A percentile compares a stretch with the other conserved stretches of the same genome.
Evolutionary conservation across 2,888 invertebrate genomes (phyloP).

Genomic region (Alcis repandata): DNA sequence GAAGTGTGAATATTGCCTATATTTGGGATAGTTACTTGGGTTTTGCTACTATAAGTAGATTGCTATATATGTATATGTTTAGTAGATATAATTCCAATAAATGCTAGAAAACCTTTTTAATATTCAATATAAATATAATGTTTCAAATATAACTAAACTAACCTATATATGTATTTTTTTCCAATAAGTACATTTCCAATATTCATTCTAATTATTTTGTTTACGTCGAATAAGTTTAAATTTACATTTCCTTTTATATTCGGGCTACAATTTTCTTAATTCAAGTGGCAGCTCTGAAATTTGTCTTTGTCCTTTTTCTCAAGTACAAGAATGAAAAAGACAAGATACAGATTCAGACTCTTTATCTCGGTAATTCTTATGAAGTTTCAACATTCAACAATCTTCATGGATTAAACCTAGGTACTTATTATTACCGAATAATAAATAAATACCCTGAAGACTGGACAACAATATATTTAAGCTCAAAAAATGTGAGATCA

Average conservation of each 20-base stretch:
- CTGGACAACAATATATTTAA: background rate
- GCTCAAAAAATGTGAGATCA: slow-evolving; percentile 17
- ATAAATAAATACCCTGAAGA: slow-evolving; percentile 12
- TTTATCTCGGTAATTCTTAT: background rate
- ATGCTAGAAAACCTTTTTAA: background rate
- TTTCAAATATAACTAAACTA: background rate
- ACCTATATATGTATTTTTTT: background rate
- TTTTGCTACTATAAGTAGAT: too few relatives aligned
- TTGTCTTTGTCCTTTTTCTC: too few relatives aligned
- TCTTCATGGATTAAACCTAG: background rate
- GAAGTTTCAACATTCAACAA: background rate
- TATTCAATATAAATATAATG: background rate
- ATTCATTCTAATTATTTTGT: background rate
- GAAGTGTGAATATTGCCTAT: background rate
- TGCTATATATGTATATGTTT: too few relatives aligned
- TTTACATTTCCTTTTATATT: too few relatives aligned
- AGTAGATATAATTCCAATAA: too few relatives aligned
- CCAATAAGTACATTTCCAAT: background rate
- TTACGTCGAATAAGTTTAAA: too few relatives aligned
- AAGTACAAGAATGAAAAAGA: too few relatives aligned
- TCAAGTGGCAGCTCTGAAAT: too few relatives aligned
- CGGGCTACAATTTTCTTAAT: too few relatives aligned
- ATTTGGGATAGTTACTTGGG: too few relatives aligned
- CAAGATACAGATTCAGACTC: background rate
- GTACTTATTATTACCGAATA: background rate